phyloP scores from a whole-genome alignment of 92 coral and sea anemone genomes.

The Palythoa grandiflora region DNA sequence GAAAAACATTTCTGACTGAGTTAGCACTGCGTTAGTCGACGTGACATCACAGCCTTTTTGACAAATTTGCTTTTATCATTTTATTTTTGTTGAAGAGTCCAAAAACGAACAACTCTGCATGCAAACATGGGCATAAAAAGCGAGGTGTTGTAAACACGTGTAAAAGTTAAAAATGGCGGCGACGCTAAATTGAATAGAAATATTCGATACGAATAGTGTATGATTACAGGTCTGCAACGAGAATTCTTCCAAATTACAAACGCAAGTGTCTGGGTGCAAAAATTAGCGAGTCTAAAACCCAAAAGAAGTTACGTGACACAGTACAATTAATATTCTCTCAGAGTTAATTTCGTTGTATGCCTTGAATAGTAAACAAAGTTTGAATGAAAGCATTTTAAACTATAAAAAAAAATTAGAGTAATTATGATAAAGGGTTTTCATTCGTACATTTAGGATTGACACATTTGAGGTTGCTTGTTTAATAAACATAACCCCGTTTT shows the following conservation, averaged over 20 bases:
- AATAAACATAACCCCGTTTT: slow-evolving; percentile 8
- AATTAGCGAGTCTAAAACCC: neutral
- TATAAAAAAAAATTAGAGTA: slow-evolving; percentile 5
- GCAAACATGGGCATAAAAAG: neutral
- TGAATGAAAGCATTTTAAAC: neutral
- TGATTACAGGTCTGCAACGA: neutral
- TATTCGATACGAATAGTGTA: neutral
- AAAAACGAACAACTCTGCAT: neutral
- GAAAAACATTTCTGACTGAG: too few relatives aligned
- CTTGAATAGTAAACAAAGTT: neutral
- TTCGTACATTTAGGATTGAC: slow-evolving; percentile 12
- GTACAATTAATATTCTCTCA: neutral
- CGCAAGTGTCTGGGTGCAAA: neutral
- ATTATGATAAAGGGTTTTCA: slow-evolving; percentile 30
- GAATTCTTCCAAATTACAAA: neutral
- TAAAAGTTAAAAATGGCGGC: neutral
- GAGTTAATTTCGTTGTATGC: neutral
- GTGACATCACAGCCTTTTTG: too few relatives aligned
- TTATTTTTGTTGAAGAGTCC: too few relatives aligned
- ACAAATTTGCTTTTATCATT: too few relatives aligned
- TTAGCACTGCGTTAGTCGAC: too few relatives aligned
- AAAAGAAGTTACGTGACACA: neutral
- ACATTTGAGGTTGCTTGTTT: slow-evolving; percentile 14
- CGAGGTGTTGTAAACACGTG: slow-evolving; percentile 26
- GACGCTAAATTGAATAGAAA: slow-evolving; percentile 20